Conservation (phyloP, 2,888 invertebrate species). For the Gastracanthus pulcherrimus region DNA sequence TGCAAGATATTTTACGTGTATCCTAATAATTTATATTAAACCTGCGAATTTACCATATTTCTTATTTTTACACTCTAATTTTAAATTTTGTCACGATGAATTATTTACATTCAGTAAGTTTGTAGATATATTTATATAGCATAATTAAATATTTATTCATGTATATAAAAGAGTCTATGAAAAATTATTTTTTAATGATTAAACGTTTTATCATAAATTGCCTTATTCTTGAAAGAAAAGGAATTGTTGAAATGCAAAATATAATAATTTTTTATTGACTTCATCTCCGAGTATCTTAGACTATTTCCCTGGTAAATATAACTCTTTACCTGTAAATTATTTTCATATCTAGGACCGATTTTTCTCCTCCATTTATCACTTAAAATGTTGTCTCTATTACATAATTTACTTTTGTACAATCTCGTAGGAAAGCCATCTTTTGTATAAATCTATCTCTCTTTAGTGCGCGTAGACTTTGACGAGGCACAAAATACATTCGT, state of each 20-base stretch:
- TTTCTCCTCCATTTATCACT: too few relatives aligned
- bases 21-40: neutral
- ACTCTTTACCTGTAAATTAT: neutral
- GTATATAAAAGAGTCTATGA: neutral
- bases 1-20: constrained; percentile 11
- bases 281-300: neutral
- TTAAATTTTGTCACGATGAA: neutral
- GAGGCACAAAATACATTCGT: neutral
- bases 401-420: neutral
- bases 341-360: neutral
- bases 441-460: neutral
- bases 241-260: neutral
- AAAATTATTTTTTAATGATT: neutral
- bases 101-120: neutral
- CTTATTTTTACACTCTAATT: neutral
- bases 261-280: neutral
- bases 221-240: neutral
- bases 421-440: neutral
- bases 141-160: neutral
- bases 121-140: constrained; percentile 4
- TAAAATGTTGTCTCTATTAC: neutral
- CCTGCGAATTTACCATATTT: neutral
- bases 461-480: neutral
- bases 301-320: neutral
- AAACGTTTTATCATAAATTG: neutral